A percentile compares a stretch with the other conserved stretches of the same genome.
Conservation (phyloP, 2,113 vertebrate species). For the Solenodon paradoxus region DNA sequence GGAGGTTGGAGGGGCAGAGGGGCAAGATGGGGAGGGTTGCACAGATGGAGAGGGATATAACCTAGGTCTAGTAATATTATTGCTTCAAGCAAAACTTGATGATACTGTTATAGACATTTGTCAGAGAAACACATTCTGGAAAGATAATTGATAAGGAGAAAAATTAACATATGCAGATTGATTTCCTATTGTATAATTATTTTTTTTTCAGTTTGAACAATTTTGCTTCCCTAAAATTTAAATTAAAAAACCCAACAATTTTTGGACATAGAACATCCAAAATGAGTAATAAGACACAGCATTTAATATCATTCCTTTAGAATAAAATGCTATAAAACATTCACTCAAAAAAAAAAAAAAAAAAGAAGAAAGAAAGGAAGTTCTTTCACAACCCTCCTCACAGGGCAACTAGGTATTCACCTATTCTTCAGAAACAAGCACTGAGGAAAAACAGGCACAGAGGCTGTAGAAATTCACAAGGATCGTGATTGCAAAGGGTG, state of each 20-base stretch:
- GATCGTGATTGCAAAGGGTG: too few species aligned
- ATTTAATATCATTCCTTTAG: slow-evolving; percentile 12
- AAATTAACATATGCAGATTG: slow-evolving; percentile 12
- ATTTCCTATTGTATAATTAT: neutral
- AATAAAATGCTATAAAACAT: neutral
- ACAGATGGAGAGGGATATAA: neutral
- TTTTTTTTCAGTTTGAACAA: slow-evolving; percentile 16
- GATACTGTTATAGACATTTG: neutral
- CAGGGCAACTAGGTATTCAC: too few species aligned
- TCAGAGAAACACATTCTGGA: neutral
- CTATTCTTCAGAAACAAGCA: too few species aligned
- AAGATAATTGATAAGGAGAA: neutral
- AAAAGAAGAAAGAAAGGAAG: neutral
- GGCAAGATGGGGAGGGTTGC: neutral
- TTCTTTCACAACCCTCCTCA: too few species aligned
- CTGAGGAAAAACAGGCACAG: too few species aligned
- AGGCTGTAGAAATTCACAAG: too few species aligned
- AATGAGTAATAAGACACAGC: slow-evolving; percentile 29
- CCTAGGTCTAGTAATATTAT: neutral
- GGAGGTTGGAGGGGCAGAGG: neutral
- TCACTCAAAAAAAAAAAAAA: too few species aligned
- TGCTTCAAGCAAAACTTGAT: neutral
- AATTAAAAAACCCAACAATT: neutral
- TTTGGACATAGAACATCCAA: neutral
- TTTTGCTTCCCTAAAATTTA: slow-evolving; percentile 13